Base-by-base conservation (phyloP, 1,140 invertebrate species). In the Trichogramma pretiosum region DNA sequence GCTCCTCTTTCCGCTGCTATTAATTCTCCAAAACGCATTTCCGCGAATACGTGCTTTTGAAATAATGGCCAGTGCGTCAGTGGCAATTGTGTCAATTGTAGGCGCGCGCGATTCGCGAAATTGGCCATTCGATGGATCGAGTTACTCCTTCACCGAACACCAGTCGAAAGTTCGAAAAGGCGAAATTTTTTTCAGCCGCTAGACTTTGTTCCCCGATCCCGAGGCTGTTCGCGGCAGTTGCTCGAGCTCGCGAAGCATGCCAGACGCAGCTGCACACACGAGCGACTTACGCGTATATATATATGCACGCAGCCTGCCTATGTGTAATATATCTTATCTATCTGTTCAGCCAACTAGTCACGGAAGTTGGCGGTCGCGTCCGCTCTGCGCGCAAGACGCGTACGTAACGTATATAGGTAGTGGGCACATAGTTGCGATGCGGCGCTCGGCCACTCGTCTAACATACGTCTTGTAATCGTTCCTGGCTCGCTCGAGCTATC, bases 271-370 rank as follows among this genome's bases (percentile, higher is more conserved):
- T 13, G 37, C 16, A 26, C 24, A 17, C n/a, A 43, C 37, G 45
- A 14, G 35, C 17, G 37, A 5, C 45, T 23, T 35, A 17, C 36
- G 23, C 36, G 19, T 7, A 34, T 10, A 34, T 5, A 23, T 8
- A 34, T 21, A n/a, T 18, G 17, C 21, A 35, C 23, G 9, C 14
- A 26, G 5, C 5, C 24, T 7, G 5, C 5, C 24, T 7, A 11
- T 11, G 24, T 7, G 24, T 28, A 34, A 35, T 11, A 40, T 42
- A 40, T 40, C 48, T 50, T 50, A 50, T 45, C 42, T 38, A 50
- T 50, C 48, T 41, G 41, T 35, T 35, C 26, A 45, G 41, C 48
- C 48, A 50, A 45, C 48, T 45, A 40, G 48, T 50, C 42, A 45
- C 48, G 42, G 48, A 50, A 50, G 48, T 50, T 40, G 48, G 17